Percentiles rank a stretch among this genome's conserved stretches.
Conservation (phyloP, 2,113 vertebrate species). For the Poeciliopsis prolifica region DNA sequence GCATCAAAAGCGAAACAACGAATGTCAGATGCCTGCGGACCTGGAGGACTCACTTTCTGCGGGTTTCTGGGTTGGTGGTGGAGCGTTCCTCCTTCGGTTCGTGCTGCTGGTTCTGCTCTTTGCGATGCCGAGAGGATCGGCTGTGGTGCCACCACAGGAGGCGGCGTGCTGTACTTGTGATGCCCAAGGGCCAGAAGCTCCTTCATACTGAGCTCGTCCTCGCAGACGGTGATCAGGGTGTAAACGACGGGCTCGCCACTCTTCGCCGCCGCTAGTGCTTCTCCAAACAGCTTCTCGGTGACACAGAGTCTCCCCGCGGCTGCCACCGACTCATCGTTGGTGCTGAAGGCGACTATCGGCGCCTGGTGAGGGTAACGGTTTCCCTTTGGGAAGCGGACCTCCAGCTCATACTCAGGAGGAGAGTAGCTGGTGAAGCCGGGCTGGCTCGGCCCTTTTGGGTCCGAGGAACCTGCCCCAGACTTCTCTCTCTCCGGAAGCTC, state of each 20-base stretch:
- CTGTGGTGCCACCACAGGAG: conserved; percentile 66
- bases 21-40: neutral
- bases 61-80: conserved; percentile 32
- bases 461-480: conserved; percentile 37
- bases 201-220: conserved; percentile 85
- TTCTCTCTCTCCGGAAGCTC: conserved; percentile 75
- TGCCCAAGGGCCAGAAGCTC: conserved; percentile 81
- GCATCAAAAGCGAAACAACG: neutral
- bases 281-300: conserved; percentile 88
- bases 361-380: conserved; percentile 92
- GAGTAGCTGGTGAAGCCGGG: conserved; percentile 81
- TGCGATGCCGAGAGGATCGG: conserved; percentile 37
- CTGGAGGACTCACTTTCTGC: conserved; percentile 51
- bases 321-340: conserved; percentile 85
- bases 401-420: conserved; percentile 87
- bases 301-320: conserved; percentile 86
- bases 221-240: conserved; percentile 87
- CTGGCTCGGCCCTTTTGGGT: conserved; percentile 61
- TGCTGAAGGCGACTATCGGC: conserved; percentile 92
- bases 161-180: conserved; percentile 89
- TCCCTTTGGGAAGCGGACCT: conserved; percentile 89
- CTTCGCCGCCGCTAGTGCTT: conserved; percentile 85
- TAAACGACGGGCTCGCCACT: conserved; percentile 87
- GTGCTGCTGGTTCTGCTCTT: conserved; percentile 70
- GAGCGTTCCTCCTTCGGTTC: conserved; percentile 34